Percentiles rank a stretch among this genome's conserved stretches.
Evolutionary conservation across 1,140 invertebrate species (phyloP).

Genomic region (Sipha flava): DNA sequence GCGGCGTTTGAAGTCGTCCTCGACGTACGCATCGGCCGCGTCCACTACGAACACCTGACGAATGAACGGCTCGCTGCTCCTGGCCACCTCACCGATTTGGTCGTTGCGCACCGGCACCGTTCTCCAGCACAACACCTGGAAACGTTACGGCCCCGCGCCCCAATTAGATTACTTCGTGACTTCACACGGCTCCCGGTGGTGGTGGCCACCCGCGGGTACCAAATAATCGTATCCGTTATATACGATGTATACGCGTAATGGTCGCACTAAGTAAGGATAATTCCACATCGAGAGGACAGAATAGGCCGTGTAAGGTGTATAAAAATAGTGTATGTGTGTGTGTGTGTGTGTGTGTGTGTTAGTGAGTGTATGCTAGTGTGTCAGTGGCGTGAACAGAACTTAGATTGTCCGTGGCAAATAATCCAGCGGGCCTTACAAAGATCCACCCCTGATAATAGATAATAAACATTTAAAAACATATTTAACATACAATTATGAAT

Average conservation of each 20-base stretch:
- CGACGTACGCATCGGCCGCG: conserved; percentile 53
- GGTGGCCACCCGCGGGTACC: not conserved
- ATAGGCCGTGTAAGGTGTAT: not conserved
- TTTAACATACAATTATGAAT: too few species aligned
- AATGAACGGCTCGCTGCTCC: conserved; percentile 89
- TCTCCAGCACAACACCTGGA: conserved; percentile 78
- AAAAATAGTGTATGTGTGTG: too few species aligned
- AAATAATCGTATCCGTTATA: too few species aligned
- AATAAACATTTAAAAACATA: too few species aligned
- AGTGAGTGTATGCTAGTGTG: too few species aligned
- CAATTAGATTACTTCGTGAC: not conserved
- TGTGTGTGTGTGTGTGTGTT: too few species aligned
- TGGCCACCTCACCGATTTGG: conserved; percentile 81
- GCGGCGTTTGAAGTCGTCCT: conserved; percentile 53
- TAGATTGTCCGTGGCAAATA: too few species aligned
- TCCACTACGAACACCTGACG: conserved; percentile 84
- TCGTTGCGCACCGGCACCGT: conserved; percentile 78
- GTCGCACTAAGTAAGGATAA: too few species aligned
- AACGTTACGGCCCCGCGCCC: not conserved
- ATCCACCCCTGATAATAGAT: too few species aligned
- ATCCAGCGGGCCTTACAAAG: too few species aligned
- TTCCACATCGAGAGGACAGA: not conserved
- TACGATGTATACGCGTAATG: too few species aligned
- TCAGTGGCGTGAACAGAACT: too few species aligned
- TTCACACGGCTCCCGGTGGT: not conserved